phyloP scores from a whole-genome alignment of 1,140 invertebrate genomes.

The Sminthurinus signatus region DNA sequence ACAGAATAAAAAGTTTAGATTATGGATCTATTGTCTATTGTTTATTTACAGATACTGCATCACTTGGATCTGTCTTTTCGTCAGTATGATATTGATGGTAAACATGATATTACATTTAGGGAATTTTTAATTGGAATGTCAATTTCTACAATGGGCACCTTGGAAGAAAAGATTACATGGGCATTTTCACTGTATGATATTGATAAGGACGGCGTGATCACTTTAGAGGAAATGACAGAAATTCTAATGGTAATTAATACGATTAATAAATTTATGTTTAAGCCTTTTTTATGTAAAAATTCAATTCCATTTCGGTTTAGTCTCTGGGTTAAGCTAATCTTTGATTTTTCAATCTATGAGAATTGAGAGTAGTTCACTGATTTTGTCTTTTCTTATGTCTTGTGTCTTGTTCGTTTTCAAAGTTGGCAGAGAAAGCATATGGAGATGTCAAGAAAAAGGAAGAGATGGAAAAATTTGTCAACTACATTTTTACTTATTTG shows the following conservation, averaged over 20 bases:
- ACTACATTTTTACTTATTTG: conserved; percentile 3
- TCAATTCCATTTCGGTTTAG: no score
- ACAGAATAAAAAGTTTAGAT: no score
- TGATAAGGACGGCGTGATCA: conserved; percentile 1
- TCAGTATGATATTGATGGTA: conserved; percentile 1
- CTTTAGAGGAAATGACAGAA: conserved; percentile 9
- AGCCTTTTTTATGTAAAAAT: no score
- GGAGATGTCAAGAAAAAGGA: not conserved
- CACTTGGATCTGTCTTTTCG: conserved; percentile 9
- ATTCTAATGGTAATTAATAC: conserved; percentile 9
- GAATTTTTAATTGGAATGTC: conserved; percentile 12
- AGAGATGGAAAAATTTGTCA: conserved; percentile 8
- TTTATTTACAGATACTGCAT: not conserved
- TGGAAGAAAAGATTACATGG: conserved; percentile 3
- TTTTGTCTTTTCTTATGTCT: no score
- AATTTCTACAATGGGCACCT: not conserved
- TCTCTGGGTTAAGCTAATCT: no score
- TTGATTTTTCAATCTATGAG: no score
- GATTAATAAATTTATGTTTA: no score
- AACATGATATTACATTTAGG: not conserved
- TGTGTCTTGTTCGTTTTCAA: not conserved
- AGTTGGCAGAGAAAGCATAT: conserved; percentile 7
- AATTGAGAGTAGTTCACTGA: no score
- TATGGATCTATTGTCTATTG: no score
- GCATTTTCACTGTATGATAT: conserved; percentile 12